A percentile compares a stretch with the other conserved stretches of the same genome.
These are phyloP conservation scores for Beris morrisii DNA, from an alignment of 2,888 invertebrate genomes.

Conservation along the genomic window DNA sequence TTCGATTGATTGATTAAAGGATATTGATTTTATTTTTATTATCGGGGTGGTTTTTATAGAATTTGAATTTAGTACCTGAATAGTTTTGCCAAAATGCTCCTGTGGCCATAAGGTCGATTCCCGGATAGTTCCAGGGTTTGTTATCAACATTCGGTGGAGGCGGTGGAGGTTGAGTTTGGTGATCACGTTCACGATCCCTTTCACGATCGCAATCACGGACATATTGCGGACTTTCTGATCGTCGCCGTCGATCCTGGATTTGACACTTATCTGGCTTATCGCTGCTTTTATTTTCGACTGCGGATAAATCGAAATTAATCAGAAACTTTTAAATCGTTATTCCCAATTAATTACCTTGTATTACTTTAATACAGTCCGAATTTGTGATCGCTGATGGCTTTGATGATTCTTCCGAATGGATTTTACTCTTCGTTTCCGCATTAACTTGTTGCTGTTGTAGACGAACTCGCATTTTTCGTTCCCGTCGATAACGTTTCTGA, in stretches of 20 bases:
- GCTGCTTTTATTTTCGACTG: slow-evolving; percentile 32
- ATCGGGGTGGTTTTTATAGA: not conserved
- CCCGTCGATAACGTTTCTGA: slow-evolving; percentile 88
- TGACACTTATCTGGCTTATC: slow-evolving; percentile 35
- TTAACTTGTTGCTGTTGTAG: slow-evolving; percentile 81
- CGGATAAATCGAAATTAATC: slow-evolving; percentile 17
- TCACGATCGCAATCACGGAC: slow-evolving; percentile 52
- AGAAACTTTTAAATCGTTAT: slow-evolving; percentile 14
- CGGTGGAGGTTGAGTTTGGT: slow-evolving; percentile 50
- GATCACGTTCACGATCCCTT: slow-evolving; percentile 44
- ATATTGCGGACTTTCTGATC: slow-evolving; percentile 44
- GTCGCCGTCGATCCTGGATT: slow-evolving; percentile 48
- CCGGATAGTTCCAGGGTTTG: slow-evolving; percentile 69
- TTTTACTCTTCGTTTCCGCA: slow-evolving; percentile 75
- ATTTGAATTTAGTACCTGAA: slow-evolving; percentile 68
- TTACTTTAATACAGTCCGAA: slow-evolving; percentile 74
- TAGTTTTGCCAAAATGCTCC: slow-evolving; percentile 92
- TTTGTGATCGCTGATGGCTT: slow-evolving; percentile 66
- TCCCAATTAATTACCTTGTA: slow-evolving; percentile 67
- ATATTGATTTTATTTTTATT: slow-evolving; percentile 11
- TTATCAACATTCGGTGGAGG: slow-evolving; percentile 56
- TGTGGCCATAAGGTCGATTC: slow-evolving; percentile 80
- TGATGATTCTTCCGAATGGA: slow-evolving; percentile 78
- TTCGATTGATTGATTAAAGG: not conserved
- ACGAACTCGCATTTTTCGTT: slow-evolving; percentile 77